These are phyloP conservation scores for western clawed frog (Xenopus tropicalis) DNA, from an alignment of 2,113 vertebrate genomes.

Conservation along the genomic window DNA sequence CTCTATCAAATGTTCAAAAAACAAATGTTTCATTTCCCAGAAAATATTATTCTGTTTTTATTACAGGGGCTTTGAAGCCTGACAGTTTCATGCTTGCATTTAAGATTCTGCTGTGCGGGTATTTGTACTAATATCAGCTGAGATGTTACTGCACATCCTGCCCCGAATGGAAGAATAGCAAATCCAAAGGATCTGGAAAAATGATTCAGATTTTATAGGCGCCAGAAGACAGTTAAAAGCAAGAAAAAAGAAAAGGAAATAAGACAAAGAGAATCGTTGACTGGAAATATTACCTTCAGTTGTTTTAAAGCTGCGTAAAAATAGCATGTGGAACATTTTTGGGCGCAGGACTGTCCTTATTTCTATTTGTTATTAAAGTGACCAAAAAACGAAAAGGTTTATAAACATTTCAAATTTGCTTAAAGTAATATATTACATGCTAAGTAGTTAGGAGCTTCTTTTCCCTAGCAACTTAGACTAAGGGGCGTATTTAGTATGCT, in stretches of 20 bases:
- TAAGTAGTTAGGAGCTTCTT: too few relatives aligned
- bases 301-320: background rate
- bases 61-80: background rate
- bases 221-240: constrained; percentile 16
- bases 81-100: background rate
- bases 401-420: too few relatives aligned
- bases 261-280: too few relatives aligned
- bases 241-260: background rate
- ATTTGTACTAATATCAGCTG: constrained; percentile 4
- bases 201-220: constrained; percentile 19
- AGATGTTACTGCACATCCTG: background rate
- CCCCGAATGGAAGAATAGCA: background rate
- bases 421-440: too few relatives aligned
- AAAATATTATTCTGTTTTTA: constrained; percentile 10
- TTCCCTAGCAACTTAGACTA: too few relatives aligned
- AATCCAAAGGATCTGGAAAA: constrained; percentile 13
- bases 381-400: too few relatives aligned
- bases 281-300: background rate
- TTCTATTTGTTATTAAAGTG: too few relatives aligned
- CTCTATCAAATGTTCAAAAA: background rate
- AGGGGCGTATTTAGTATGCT: too few relatives aligned
- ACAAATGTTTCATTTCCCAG: background rate
- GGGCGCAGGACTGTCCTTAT: too few relatives aligned
- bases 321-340: constrained; percentile 12
- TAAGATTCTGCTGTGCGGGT: background rate